Evolutionary conservation across 2,113 vertebrate species (phyloP), one percentile per base, ranked within the genome.

Genomic region (Poeciliopsis retropinna): DNA sequence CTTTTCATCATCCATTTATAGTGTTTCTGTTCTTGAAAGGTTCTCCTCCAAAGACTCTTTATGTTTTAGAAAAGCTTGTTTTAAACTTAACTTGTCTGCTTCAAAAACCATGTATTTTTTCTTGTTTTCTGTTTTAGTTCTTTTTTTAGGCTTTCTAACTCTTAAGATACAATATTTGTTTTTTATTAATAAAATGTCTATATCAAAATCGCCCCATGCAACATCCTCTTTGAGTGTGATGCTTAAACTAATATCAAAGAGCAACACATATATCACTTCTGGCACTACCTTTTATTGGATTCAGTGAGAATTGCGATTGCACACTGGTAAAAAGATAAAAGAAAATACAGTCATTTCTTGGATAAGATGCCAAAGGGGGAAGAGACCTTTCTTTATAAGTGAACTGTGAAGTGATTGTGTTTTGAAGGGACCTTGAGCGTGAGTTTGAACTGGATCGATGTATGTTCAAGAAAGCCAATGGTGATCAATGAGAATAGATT

Each of bases 401-500:
- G 85, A 86, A 85, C 81, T 83, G 82, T 87, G 76, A 83, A 80
- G 88, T 41, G 37, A 68, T 73, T 82, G 84, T 83, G 80, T 85
- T 87, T 88, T 87, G 80, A 90, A 83, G 75, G 73, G 92, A 93
- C 89, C 92, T 94, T 93, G 93, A 93, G 89, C 76, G 41, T 85
- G 87, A 94, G 90, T 92, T 86, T 92, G 88, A 91, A 85, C 2
- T n/a, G 82, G 86, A 92, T 94, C 89, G 76, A 94, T 94, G 83
- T 11, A 14, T 32, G 65, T 88, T 87, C 71, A 81, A 87, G 85
- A 91, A 91, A 88, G 86, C 85, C 92, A 79, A 92, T 94, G 88
- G 86, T 85, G 92, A 94, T 94, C 94, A 93, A 94, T 93, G 91
- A 80, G 90, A 94, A 95, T 94, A 70, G 93, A 94, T 94, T 94